Conservation (phyloP, 1,140 invertebrate genomes). For the Aphelinus atriplicis region DNA sequence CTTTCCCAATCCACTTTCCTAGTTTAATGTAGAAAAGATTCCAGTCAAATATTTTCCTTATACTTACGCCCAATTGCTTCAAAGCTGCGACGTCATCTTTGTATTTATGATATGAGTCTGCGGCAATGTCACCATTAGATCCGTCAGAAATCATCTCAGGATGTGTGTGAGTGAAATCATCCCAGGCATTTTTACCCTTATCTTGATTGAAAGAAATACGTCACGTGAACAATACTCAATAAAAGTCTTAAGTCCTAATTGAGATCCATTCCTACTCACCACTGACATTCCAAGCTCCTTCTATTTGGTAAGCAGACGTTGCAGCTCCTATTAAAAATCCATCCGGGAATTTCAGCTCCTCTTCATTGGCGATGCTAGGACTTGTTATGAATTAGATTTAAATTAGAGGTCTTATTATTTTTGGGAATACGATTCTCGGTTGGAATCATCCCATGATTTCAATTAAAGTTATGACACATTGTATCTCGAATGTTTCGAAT, state of each 20-base stretch:
- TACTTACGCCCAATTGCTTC: slow-evolving; percentile 63
- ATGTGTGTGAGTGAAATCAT: slow-evolving; percentile 50
- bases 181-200: slow-evolving; percentile 64
- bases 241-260: too few relatives aligned
- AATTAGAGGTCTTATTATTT: too few relatives aligned
- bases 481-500: too few relatives aligned
- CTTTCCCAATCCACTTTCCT: slow-evolving; percentile 45
- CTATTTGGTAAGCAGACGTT: slow-evolving; percentile 71
- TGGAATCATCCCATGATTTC: too few relatives aligned
- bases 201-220: slow-evolving; percentile 28
- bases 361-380: neutral
- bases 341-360: slow-evolving; percentile 51
- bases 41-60: too few relatives aligned
- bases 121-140: slow-evolving; percentile 67
- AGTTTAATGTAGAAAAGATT: too few relatives aligned
- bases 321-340: slow-evolving; percentile 70
- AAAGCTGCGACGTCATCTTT: slow-evolving; percentile 64
- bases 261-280: slow-evolving; percentile 51
- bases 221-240: too few relatives aligned
- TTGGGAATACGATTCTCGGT: too few relatives aligned
- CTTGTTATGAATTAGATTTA: too few relatives aligned
- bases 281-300: slow-evolving; percentile 71
- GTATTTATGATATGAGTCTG: slow-evolving; percentile 65
- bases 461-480: too few relatives aligned
- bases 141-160: slow-evolving; percentile 53